Percentiles rank a stretch among this genome's conserved stretches.
Conservation (phyloP, 1,140 invertebrate species). For the Lutraria rhynchaena region DNA sequence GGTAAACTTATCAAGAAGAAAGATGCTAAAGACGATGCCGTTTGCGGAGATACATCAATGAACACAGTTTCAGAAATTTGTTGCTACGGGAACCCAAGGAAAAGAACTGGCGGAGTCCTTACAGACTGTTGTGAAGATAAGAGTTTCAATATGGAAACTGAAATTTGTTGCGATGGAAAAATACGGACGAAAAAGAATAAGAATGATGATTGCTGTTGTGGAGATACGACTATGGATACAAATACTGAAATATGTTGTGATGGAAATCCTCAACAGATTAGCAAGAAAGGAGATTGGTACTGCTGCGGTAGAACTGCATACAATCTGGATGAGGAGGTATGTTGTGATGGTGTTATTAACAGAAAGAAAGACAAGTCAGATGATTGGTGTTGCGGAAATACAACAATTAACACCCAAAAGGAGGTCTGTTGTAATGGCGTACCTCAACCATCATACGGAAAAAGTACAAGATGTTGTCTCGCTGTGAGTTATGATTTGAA, state of each 20-base stretch:
- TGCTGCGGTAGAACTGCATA: constrained; percentile 49
- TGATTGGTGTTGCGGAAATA: constrained; percentile 53
- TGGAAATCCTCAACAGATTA: constrained; percentile 37
- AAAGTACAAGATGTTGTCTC: constrained; percentile 47
- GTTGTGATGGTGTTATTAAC: constrained; percentile 29
- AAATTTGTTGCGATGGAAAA: constrained; percentile 49
- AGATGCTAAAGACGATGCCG: constrained; percentile 24
- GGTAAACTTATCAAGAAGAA: constrained; percentile 35
- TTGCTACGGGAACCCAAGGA: constrained; percentile 49
- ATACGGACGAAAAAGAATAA: constrained; percentile 33
- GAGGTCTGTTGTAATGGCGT: constrained; percentile 52
- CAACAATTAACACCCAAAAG: constrained; percentile 48
- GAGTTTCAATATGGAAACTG: constrained; percentile 39
- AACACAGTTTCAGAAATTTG: constrained; percentile 43
- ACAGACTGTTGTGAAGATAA: constrained; percentile 53
- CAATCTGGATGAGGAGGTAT: constrained; percentile 37
- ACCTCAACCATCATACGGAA: constrained; percentile 15
- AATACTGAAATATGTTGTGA: constrained; percentile 55
- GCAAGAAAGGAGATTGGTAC: constrained; percentile 21
- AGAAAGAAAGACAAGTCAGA: constrained; percentile 38
- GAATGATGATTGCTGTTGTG: constrained; percentile 52
- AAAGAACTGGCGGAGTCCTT: constrained; percentile 14
- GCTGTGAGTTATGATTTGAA: constrained; percentile 34
- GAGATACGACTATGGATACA: constrained; percentile 47
- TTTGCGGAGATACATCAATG: constrained; percentile 51